phyloP scores from a whole-genome alignment of 1,140 invertebrate species.

The Neocloeon triangulifer region DNA sequence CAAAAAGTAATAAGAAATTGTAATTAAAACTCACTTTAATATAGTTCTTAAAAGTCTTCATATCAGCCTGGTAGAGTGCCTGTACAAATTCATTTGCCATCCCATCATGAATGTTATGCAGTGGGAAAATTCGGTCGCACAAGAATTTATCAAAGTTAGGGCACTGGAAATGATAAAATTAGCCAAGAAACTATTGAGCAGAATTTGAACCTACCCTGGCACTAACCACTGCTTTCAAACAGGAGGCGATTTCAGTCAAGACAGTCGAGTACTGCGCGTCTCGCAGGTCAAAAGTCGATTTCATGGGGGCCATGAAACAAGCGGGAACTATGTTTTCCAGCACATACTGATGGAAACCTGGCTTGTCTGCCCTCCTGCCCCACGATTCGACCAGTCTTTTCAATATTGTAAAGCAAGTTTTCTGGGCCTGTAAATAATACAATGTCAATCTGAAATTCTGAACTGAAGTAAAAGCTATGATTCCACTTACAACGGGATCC shows the following conservation, averaged over 20 bases:
- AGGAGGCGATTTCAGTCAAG: constrained; percentile 20
- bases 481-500: constrained; percentile 22
- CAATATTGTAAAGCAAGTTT: constrained; percentile 28
- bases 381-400: constrained; percentile 25
- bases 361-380: constrained; percentile 19
- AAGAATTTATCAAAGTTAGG: constrained; percentile 23
- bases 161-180: constrained; percentile 14
- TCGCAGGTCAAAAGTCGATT: constrained; percentile 26
- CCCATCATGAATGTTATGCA: constrained; percentile 16
- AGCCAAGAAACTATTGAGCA: background rate
- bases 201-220: constrained; percentile 16
- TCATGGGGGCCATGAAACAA: constrained; percentile 28
- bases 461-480: too few relatives aligned
- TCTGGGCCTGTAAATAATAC: constrained; percentile 26
- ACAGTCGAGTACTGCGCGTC: constrained; percentile 28
- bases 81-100: constrained; percentile 22
- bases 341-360: constrained; percentile 24
- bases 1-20: too few relatives aligned
- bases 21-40: too few relatives aligned
- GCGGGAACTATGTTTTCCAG: constrained; percentile 28
- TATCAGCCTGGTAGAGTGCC: constrained; percentile 20
- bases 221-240: constrained; percentile 19
- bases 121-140: constrained; percentile 20
- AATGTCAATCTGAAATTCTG: too few relatives aligned
- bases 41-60: constrained; percentile 24